phyloP scores from a whole-genome alignment of 2,888 invertebrate species.

The Cephus pulcher region DNA sequence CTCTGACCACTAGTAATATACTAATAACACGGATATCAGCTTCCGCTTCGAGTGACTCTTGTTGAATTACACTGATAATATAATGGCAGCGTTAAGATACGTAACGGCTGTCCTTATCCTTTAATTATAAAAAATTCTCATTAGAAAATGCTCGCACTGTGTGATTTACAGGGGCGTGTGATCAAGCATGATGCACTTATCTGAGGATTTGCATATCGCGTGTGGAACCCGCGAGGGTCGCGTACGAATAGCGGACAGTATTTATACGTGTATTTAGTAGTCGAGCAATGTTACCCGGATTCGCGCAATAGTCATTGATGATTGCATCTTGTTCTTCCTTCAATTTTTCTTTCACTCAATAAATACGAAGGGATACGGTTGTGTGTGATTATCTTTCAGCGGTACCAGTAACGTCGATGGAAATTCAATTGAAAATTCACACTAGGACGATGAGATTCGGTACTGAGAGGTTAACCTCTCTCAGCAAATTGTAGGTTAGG shows the following conservation, averaged over 20 bases:
- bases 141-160: conserved; percentile 33
- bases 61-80: conserved; percentile 25
- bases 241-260: not conserved
- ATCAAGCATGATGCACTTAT: conserved; percentile 40
- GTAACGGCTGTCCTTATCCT: conserved; percentile 25
- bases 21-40: conserved; percentile 23
- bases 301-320: not conserved
- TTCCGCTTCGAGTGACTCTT: conserved; percentile 9
- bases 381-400: too few species aligned
- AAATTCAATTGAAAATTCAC: not conserved
- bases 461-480: not conserved
- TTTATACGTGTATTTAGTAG: not conserved
- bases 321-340: not conserved
- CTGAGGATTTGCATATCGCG: conserved; percentile 56
- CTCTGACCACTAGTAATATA: conserved; percentile 2
- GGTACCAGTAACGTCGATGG: too few species aligned
- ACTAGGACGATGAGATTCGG: not conserved
- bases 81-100: conserved; percentile 23
- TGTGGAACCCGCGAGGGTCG: conserved; percentile 28
- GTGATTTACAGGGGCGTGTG: conserved; percentile 45
- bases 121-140: conserved; percentile 39
- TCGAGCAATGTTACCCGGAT: not conserved
- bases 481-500: not conserved
- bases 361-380: not conserved
- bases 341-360: not conserved